Base-by-base conservation (phyloP, 2,888 invertebrate species). In the Acleris laterana region DNA sequence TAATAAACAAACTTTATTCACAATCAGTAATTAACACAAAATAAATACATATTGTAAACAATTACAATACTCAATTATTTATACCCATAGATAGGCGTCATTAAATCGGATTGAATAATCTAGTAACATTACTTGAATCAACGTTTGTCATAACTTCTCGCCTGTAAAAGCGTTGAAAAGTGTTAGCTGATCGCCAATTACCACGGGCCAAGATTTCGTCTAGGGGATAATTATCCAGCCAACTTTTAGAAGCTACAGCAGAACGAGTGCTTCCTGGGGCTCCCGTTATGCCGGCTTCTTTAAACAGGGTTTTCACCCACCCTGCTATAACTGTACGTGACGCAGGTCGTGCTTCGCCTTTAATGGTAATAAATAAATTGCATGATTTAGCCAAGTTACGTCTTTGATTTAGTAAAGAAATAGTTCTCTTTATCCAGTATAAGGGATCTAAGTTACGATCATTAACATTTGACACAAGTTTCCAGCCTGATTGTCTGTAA, bases 231-330 rank as follows among this genome's bases (percentile, higher is more conserved):
- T n/a, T 70, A 3, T 72, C 65, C 0, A 63, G n/a, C 71, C 71
- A 76, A 28, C 59, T 70, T 52, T 66, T 68, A 1, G 74, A 76
- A 6, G 75, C 74, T 1, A 74, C 74, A 0, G 73, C 73, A 5
- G 75, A 70, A 0, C 75, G 53, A 3, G 71, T 22, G n/a, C 74
- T 74, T 1, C 74, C 76, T 1, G 74, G 69, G 1, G 72, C 22
- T 1, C 69, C 69, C 5, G 7, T 1, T 20, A 77, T 71, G 6
- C 69, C 72, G 0, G 72, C 72, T 19, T 73, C 71, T 11, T 11
- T n/a, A 9, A 76, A 57, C 0, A 71, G 0, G 2, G 65, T 50
- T 51, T 69, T 72, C 0, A 75, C 52, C 73, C 74, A 75, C 1
- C 71, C 69, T 2, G 67, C 69, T 5, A 70, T 71, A 5, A 72